Conservation (phyloP, 2,888 invertebrate genomes). For the Amphipoea lucens region DNA sequence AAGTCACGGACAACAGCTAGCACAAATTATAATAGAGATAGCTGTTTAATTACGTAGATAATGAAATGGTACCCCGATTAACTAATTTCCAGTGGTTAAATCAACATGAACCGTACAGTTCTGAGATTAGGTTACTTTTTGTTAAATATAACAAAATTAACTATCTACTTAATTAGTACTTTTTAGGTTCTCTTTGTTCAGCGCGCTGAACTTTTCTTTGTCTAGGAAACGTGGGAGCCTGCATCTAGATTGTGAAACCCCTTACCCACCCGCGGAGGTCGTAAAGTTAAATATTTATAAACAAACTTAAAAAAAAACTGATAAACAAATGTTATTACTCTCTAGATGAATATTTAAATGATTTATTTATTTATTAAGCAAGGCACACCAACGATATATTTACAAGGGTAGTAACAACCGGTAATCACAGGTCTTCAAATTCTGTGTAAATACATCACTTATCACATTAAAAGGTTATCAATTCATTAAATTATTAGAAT, state of each 20-base stretch:
- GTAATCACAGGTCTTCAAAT: too few species aligned
- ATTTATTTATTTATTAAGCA: too few species aligned
- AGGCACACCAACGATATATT: too few species aligned
- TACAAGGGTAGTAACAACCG: too few species aligned
- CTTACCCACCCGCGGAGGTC: background rate
- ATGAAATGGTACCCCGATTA: constrained; percentile 6
- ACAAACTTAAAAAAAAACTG: too few species aligned
- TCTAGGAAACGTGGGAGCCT: background rate
- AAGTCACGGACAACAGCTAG: background rate
- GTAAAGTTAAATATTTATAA: background rate
- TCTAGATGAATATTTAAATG: too few species aligned
- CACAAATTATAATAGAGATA: constrained; percentile 9
- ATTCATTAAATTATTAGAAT: too few species aligned
- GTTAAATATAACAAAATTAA: constrained; percentile 29
- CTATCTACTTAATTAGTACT: constrained; percentile 7
- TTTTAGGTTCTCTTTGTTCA: constrained; percentile 5
- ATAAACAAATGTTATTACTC: too few species aligned
- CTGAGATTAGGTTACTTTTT: constrained; percentile 11
- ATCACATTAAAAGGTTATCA: too few species aligned
- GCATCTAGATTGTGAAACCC: background rate
- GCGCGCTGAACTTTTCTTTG: constrained; percentile 20
- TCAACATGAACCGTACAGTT: constrained; percentile 10
- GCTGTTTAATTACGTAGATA: background rate
- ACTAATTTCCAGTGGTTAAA: constrained; percentile 15
- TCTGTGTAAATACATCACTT: too few species aligned